Percentiles rank a stretch among this genome's conserved stretches.
Conservation (phyloP, 2,888 invertebrate species). For the Oxystoma pomonae region DNA sequence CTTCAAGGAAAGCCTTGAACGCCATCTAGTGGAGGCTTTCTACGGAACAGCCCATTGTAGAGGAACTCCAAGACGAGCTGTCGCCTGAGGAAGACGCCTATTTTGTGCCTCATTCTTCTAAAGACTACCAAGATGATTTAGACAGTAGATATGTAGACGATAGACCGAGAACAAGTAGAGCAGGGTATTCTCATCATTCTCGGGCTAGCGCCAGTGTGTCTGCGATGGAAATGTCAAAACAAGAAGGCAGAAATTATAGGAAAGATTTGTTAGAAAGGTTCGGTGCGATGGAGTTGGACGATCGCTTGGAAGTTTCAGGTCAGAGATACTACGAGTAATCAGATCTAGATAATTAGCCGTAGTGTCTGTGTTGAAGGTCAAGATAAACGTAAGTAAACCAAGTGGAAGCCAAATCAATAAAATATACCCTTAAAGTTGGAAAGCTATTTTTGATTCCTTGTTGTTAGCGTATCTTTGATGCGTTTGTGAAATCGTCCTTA, state of each 20-base stretch:
- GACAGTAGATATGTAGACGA: constrained; percentile 31
- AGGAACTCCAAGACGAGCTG: constrained; percentile 46
- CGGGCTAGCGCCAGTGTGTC: constrained; percentile 19
- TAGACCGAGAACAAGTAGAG: constrained; percentile 17
- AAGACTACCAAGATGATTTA: constrained; percentile 23
- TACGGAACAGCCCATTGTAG: constrained; percentile 50
- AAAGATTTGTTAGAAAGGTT: constrained; percentile 46
- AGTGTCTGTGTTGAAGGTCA: not conserved
- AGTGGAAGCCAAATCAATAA: too few relatives aligned
- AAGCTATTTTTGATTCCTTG: too few relatives aligned
- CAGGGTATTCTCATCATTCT: not conserved
- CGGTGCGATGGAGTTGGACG: constrained; percentile 46
- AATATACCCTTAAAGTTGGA: too few relatives aligned
- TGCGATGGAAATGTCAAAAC: constrained; percentile 33
- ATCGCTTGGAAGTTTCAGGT: constrained; percentile 42
- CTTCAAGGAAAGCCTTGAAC: constrained; percentile 67
- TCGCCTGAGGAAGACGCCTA: constrained; percentile 40
- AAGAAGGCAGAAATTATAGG: constrained; percentile 46
- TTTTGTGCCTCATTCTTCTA: constrained; percentile 45
- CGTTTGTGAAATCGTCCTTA: too few relatives aligned
- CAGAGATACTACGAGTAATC: constrained; percentile 45
- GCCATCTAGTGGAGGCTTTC: constrained; percentile 64
- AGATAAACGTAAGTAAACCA: constrained; percentile 13
- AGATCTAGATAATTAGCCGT: not conserved
- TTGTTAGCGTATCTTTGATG: too few relatives aligned